Evolutionary conservation across 2,888 invertebrate species (phyloP).

Genomic region (Drosophila yooni): DNA sequence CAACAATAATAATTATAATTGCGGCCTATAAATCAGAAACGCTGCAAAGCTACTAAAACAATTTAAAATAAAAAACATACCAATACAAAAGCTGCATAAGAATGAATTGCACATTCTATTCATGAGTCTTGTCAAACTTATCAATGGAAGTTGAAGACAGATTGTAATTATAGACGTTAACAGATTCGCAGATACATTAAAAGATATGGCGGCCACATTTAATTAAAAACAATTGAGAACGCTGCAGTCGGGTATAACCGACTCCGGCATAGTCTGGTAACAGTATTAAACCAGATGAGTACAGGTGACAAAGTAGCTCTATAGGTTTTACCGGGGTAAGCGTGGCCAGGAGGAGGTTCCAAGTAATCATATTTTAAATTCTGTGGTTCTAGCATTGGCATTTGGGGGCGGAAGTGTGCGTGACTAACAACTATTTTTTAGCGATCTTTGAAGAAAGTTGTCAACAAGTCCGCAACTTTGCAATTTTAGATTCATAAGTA

Average conservation of each 20-base stretch:
- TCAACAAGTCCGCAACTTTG: neutral
- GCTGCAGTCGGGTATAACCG: neutral
- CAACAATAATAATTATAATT: slow-evolving; percentile 14
- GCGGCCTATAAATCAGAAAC: slow-evolving; percentile 44
- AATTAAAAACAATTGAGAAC: neutral
- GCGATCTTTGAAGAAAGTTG: neutral
- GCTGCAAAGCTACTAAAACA: slow-evolving; percentile 38
- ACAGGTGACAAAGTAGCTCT: neutral
- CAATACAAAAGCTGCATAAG: slow-evolving; percentile 12
- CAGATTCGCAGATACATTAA: slow-evolving; percentile 47
- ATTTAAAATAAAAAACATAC: slow-evolving; percentile 48
- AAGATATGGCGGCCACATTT: slow-evolving; percentile 30
- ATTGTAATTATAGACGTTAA: slow-evolving; percentile 34
- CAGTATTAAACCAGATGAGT: neutral
- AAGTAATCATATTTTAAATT: too few species aligned
- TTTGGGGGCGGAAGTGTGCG: too few species aligned
- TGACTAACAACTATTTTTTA: neutral
- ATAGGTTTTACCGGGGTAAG: too few species aligned
- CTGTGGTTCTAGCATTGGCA: too few species aligned
- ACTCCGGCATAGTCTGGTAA: neutral
- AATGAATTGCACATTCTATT: slow-evolving; percentile 2
- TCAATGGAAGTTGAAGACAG: slow-evolving; percentile 35
- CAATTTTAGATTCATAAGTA: neutral
- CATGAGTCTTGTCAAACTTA: neutral
- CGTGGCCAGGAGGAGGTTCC: too few species aligned